Evolutionary conservation across 2,113 vertebrate species (phyloP).

Genomic region (Hyperopisus bebe): DNA sequence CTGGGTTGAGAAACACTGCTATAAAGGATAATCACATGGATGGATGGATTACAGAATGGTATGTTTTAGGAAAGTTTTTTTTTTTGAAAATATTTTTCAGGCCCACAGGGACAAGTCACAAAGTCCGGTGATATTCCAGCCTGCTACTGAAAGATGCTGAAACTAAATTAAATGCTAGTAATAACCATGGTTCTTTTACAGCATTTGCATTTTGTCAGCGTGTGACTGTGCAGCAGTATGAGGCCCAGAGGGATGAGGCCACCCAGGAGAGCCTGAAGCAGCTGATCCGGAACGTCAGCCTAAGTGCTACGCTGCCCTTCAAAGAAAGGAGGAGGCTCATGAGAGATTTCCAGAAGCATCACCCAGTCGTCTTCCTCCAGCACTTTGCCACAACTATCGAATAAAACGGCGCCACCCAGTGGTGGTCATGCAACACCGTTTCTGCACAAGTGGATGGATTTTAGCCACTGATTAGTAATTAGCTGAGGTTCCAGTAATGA

Average conservation of each 20-base stretch:
- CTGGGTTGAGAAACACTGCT: background rate
- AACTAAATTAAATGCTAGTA: background rate
- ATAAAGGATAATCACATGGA: background rate
- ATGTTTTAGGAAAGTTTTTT: background rate
- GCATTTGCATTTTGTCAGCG: constrained; percentile 73
- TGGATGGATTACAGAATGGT: background rate
- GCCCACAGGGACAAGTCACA: background rate
- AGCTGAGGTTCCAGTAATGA: background rate
- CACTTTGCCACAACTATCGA: constrained; percentile 51
- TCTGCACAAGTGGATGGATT: background rate
- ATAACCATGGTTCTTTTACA: constrained; percentile 36
- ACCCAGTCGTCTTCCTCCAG: constrained; percentile 61
- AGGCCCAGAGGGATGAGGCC: constrained; percentile 59
- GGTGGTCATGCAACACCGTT: background rate
- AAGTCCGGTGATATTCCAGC: background rate
- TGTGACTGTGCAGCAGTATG: constrained; percentile 63
- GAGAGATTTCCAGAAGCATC: constrained; percentile 72
- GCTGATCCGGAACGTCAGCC: constrained; percentile 57
- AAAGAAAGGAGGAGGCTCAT: constrained; percentile 67
- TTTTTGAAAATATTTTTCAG: background rate
- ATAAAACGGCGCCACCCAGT: background rate
- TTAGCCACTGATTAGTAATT: background rate
- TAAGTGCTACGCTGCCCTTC: constrained; percentile 42
- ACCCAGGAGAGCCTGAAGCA: constrained; percentile 57
- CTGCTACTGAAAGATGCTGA: background rate